Evolutionary conservation across 1,140 invertebrate species (phyloP), one percentile per base, ranked within the genome.

Genomic region (Drosophila nasuta): DNA sequence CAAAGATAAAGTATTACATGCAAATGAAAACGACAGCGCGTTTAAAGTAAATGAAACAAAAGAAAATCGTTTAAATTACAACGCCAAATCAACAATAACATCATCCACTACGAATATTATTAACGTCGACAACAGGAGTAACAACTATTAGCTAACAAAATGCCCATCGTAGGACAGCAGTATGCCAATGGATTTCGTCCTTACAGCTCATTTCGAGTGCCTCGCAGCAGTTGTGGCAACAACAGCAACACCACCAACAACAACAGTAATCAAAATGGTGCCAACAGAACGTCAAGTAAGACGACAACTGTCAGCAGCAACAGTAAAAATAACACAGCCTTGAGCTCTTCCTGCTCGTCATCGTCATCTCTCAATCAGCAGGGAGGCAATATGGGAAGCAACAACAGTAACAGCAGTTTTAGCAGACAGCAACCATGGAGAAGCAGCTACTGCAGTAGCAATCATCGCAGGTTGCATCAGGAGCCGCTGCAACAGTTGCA

Each of bases 151-250:
- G 66, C 75, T 66, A 72, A 80, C 67, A 91, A 92, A 92, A 92
- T 92, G 91, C 89, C 91, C 58, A 81, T 92, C 66, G 81, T 91
- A 35, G 90, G 91, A 75, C 88, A 91, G 77, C 90, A 92, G 64
- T 88, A 90, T 48, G 79, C 82, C 38, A 88, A 80, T 52, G 82
- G 85, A 62, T 88, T 83, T 60, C 77, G 91, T 74, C 91, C 91
- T 20, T 92, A 92, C 17, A 92, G 91, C 79, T 92, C 91, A 51
- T 92, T 92, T 80, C 79, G 91, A 78, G 81, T 91, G 66, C 70
- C 83, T 30, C 81, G 91, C 45, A 68, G 79, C 73, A 88, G 80
- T 81, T 81, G 82, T 79, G 66, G 64, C 77, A 60, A 56, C 46
- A 72, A 49, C 64, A 64, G 41, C 38, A 35, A 17, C 57, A 25